Base-by-base conservation (phyloP, 2,797 vertebrate species). In the Gobionotothen gibberifrons region DNA sequence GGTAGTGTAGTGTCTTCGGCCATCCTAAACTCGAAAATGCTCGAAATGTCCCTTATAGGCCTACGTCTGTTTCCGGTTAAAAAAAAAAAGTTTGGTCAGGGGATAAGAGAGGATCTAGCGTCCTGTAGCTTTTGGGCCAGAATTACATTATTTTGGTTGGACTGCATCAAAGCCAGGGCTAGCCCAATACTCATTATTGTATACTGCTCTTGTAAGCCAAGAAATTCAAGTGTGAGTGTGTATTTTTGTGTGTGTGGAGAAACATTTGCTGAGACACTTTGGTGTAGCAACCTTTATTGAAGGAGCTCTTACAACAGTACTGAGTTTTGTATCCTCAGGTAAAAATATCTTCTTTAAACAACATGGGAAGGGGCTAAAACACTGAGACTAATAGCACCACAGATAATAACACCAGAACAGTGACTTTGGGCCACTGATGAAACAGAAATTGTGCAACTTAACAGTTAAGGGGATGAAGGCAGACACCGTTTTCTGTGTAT, bases 231-330 rank as follows among this genome's bases (percentile, higher is more conserved):
- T 36, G 32, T 36, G 32, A 7, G 32, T 32, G 3, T 12, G 2
- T 62, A 15, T 21, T 9, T 54, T 16, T 39, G 12, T 32, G 32
- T 55, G 22, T 5, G 11, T 32, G 19, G 48, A 87, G 42, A 83
- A 81, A 63, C 59, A 12, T 3, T 13, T 78, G 48, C 54, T 0
- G 72, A 85, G 64, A 74, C 73, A 40, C 11, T 84, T 76, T 82
- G 82, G 93, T 93, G 90, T 91, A 90, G 87, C 78, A 85, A 93
- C 89, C 89, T 95, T 95, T 95, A 95, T 94, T 95, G 91, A 88
- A 92, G 85, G 82, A 91, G 82, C 87, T 87, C 82, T 78, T 84
- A 87, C 78, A 93, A 82, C 88, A 87, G 21, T 55, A 48, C 72
- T 72, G 64, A 70, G 74, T 61, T 79, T 69, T 56, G 49, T 70